Evolutionary conservation across 2,797 vertebrate genomes (phyloP), one percentile per base, ranked within the genome.

Genomic region (Darevskia mixta): DNA sequence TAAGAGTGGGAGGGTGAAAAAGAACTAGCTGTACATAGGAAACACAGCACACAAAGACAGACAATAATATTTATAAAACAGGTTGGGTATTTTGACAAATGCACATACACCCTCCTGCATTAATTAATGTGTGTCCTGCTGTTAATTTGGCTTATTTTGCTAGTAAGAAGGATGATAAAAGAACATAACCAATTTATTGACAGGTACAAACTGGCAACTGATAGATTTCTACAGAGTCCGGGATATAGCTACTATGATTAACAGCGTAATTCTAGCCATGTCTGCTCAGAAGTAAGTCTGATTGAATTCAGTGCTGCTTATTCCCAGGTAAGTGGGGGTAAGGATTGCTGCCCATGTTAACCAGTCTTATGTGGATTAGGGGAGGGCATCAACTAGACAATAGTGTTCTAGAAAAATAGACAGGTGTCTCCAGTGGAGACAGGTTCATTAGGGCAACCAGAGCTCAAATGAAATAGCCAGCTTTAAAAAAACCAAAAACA

Each of bases 51-150:
- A 43, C 35, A 73, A n/a, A 81, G 49, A 41, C 61, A 45, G 35
- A 72, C 23, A 49, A 73, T 86, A 71, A 86, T 87, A 87, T 87
- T 87, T 87, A 58, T 87, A 38, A 81, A 38, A n/a, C 86, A 87
- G 86, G 79, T 73, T 81, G 78, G 25, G 20, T 81, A 64, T 87
- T 64, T 73, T 73, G 67, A 41, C 27, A 81, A 58, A 76, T 32
- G 55, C 32, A 73, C 25, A 75, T 25, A 45, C 29, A 78, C 25
- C 38, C 66, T 20, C 29, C 49, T 81, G 78, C 61, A 81, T 87
- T 73, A 81, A 87, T 32, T 73, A 81, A 87, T 32, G 35, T 64
- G 67, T 73, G 5, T 80, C 49, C 8, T 80, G 82, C 69, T 75
- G 77, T 41, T 80, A 80, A 80, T 18, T 79, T 69, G 41, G 45